These are phyloP conservation scores for Oxyteleia sp. DNA, from an alignment of 2,888 invertebrate species.

Conservation along the genomic window DNA sequence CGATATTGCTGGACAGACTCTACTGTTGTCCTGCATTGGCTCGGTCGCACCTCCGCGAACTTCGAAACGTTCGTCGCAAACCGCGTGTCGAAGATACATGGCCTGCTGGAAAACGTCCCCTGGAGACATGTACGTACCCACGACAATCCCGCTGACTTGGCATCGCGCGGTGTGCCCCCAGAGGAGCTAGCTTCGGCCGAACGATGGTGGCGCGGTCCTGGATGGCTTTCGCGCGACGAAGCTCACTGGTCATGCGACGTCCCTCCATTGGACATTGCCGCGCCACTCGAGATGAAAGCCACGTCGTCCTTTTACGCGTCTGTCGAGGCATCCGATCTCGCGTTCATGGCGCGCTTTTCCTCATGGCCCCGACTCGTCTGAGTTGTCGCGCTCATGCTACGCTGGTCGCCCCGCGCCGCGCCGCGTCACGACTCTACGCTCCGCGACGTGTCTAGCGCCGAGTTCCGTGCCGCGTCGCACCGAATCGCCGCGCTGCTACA, in stretches of 20 bases:
- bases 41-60: constrained; percentile 60
- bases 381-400: background rate
- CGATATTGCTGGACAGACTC: constrained; percentile 71
- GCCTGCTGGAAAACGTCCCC: constrained; percentile 61
- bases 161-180: constrained; percentile 79
- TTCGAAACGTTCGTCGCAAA: constrained; percentile 77
- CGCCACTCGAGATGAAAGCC: background rate
- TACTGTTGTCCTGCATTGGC: constrained; percentile 73
- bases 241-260: background rate
- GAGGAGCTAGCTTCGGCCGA: constrained; percentile 76
- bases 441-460: background rate
- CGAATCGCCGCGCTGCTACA: no score
- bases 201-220: constrained; percentile 62
- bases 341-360: background rate
- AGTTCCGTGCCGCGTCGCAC: background rate
- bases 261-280: background rate
- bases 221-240: constrained; percentile 19
- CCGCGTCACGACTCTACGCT: no score
- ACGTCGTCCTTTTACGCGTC: background rate
- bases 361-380: no score
- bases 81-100: constrained; percentile 78
- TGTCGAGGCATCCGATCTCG: background rate
- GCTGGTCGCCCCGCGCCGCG: background rate
- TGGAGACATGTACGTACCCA: constrained; percentile 82
- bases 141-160: constrained; percentile 76